A percentile compares a stretch with the other conserved stretches of the same genome.
phyloP scores from a whole-genome alignment of 2,113 vertebrate genomes.

The Arizona elegans region DNA sequence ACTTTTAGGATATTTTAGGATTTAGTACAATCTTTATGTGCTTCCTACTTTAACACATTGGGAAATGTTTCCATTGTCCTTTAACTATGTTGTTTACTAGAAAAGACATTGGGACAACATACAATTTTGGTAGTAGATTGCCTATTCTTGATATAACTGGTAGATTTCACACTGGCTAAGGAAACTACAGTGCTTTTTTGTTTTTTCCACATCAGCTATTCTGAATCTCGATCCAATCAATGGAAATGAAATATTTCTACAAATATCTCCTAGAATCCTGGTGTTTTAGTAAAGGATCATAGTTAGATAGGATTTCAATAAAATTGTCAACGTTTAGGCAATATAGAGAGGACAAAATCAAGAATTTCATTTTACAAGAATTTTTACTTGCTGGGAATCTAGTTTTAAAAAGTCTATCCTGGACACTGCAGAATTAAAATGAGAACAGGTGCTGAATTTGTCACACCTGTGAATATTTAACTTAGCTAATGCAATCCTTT shows the following conservation, averaged over 20 bases:
- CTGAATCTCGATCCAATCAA: background rate
- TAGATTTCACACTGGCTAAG: background rate
- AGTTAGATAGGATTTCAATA: background rate
- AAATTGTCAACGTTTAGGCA: background rate
- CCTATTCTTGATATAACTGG: background rate
- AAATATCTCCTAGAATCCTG: background rate
- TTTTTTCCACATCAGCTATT: background rate
- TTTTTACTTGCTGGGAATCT: background rate
- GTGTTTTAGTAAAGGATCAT: background rate
- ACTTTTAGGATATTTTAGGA: background rate
- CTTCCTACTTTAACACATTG: background rate
- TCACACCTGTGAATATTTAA: constrained; percentile 1
- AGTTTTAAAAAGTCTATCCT: background rate
- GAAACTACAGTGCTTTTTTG: background rate
- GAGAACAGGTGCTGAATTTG: background rate
- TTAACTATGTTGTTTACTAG: background rate
- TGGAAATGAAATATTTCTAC: background rate
- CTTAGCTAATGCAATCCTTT: background rate
- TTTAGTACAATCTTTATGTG: background rate
- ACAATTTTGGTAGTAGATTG: background rate
- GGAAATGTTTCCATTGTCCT: background rate
- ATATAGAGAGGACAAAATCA: background rate
- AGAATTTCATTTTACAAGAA: background rate
- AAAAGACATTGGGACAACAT: background rate
- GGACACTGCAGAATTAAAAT: background rate